Conservation (phyloP, 2,113 vertebrate genomes). For the Pterocles orientalis region DNA sequence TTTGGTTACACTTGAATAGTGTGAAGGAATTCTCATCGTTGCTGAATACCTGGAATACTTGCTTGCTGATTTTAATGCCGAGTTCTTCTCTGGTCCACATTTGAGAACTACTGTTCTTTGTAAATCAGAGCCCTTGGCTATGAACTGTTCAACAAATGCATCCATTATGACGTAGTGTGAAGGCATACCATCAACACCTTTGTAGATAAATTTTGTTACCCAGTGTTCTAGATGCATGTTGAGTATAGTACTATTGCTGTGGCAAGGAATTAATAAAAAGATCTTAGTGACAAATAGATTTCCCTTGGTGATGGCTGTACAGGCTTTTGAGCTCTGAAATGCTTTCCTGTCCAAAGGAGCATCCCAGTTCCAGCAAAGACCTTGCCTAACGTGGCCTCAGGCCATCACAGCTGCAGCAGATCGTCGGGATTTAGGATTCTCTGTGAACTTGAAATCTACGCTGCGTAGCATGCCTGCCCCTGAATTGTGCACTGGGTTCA, state of each 20-base stretch:
- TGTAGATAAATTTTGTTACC: not conserved
- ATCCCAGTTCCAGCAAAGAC: not conserved
- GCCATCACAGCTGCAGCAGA: not conserved
- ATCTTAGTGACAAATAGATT: not conserved
- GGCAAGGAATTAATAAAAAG: not conserved
- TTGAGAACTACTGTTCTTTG: not conserved
- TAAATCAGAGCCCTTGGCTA: not conserved
- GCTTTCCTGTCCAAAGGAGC: not conserved
- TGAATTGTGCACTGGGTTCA: not conserved
- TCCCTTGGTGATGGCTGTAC: not conserved
- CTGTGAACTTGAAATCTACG: not conserved
- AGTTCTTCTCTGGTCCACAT: not conserved
- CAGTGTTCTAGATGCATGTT: not conserved
- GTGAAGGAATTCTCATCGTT: not conserved
- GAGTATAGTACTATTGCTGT: not conserved
- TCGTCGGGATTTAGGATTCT: not conserved
- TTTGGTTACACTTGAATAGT: not conserved
- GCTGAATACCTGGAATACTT: not conserved
- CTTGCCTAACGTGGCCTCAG: not conserved
- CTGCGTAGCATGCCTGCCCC: not conserved
- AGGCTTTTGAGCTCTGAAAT: not conserved
- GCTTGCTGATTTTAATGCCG: not conserved
- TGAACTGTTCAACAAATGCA: not conserved
- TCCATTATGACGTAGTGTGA: not conserved
- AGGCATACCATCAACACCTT: not conserved